Conservation (phyloP, 2,888 invertebrate genomes). For the Agonopterix arenella region DNA sequence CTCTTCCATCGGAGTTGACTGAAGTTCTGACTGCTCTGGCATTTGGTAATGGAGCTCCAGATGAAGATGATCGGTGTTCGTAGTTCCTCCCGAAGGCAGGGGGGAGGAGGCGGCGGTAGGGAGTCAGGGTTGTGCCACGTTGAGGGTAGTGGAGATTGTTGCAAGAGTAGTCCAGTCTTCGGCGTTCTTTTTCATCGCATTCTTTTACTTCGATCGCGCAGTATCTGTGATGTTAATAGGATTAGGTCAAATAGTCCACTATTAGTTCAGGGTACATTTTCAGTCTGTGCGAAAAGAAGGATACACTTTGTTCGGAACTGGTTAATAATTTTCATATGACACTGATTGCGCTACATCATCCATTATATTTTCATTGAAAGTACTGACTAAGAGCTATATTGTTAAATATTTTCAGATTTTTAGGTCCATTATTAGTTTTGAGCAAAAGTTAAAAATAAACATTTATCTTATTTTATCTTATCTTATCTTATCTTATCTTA, state of each 20-base stretch:
- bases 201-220: constrained; percentile 14
- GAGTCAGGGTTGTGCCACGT: constrained; percentile 16
- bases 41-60: constrained; percentile 9
- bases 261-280: too few relatives aligned
- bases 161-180: constrained; percentile 19
- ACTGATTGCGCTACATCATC: too few relatives aligned
- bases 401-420: too few relatives aligned
- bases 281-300: too few relatives aligned
- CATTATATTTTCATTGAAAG: too few relatives aligned
- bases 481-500: too few relatives aligned
- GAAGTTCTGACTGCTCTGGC: constrained; percentile 7
- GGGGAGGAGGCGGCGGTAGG: constrained; percentile 12
- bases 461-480: too few relatives aligned
- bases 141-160: constrained; percentile 16
- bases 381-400: too few relatives aligned
- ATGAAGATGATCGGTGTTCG: constrained; percentile 1
- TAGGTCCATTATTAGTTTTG: too few relatives aligned
- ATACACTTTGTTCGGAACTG: too few relatives aligned
- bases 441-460: too few relatives aligned
- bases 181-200: constrained; percentile 12
- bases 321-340: too few relatives aligned
- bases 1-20: constrained; percentile 3
- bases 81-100: constrained; percentile 4
- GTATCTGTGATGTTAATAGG: constrained; percentile 3
- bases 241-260: not conserved